These are phyloP conservation scores for Stichopus chloronotus DNA, from an alignment of 35 echinoderm and acorn worm species.

Conservation along the genomic window DNA sequence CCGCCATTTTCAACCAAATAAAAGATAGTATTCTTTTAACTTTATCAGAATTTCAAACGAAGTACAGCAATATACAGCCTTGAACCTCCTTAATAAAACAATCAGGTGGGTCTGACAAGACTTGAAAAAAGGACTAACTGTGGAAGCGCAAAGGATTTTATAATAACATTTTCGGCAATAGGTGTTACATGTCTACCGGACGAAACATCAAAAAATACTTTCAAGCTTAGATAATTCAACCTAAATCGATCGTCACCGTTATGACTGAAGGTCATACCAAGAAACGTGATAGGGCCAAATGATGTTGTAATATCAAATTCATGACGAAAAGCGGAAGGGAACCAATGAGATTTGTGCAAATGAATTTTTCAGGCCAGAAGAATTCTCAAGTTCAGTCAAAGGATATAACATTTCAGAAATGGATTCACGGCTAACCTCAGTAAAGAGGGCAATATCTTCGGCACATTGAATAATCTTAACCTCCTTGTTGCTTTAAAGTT, in stretches of 20 bases:
- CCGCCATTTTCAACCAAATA: conserved; percentile 22
- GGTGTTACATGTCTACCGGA: not conserved
- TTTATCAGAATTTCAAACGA: not conserved
- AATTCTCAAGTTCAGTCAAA: no score
- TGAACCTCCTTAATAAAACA: conserved; percentile 20
- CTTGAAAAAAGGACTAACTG: conserved; percentile 19
- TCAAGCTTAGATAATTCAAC: not conserved
- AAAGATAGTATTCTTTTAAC: conserved; percentile 32
- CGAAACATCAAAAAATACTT: not conserved
- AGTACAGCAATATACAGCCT: conserved; percentile 7
- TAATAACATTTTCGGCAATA: not conserved
- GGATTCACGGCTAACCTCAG: no score
- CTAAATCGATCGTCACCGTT: conserved; percentile 28
- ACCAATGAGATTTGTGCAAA: no score
- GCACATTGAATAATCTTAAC: no score
- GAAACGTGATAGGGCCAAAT: not conserved
- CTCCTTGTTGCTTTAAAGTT: no score
- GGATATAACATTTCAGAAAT: no score
- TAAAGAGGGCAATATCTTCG: no score
- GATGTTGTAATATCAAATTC: not conserved
- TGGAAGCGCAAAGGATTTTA: conserved; percentile 34
- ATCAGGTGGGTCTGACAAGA: conserved; percentile 6
- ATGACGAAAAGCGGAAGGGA: not conserved
- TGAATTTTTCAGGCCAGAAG: no score
- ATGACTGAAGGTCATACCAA: conserved; percentile 31